Base-by-base conservation (phyloP, 2,888 invertebrate genomes). In the Nomada fabriciana region DNA sequence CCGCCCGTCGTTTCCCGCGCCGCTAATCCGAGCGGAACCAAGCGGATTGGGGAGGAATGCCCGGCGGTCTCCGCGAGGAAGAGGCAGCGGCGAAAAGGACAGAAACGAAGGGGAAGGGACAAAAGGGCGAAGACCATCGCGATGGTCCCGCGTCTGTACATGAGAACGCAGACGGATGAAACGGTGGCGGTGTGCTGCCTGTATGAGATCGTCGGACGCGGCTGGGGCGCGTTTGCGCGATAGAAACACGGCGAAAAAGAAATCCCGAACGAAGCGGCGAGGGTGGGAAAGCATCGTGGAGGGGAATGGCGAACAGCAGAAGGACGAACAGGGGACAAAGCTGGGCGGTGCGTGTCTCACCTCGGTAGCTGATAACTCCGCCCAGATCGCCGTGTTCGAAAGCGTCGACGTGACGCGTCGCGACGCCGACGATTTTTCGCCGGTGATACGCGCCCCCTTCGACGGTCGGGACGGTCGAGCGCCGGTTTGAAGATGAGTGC, bases 321-420 rank as follows among this genome's bases (percentile, higher is more conserved):
- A 81, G 77, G 85, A 81, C 81, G 84, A 80, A 80, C 82, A 83
- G 84, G 84, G 84, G 84, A 83, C 87, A 83, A 83, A 77, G 76
- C 79, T 88, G 87, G 90, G 90, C 87, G 90, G 90, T 59, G 83
- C 88, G 70, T 69, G 18, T 65, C 71, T 68, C 82, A 57, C 69
- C 83, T 78, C 82, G 74, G 80, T 82, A 82, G 83, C 78, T 71
- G 82, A 77, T 5, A 81, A 85, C 87, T 88, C 87, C 91, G 89
- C 89, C 91, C 90, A 87, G 75, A 83, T 85, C 81, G 74, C 79
- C 83, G 86, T 70, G 69, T 20, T 60, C 47, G 76, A 80, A 67
- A 81, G 67, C 78, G 69, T 74, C 83, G 75, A 75, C 76, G 69
- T 79, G 82, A 82, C 86, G 81, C 63, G 55, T 60, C 47, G 67